These are phyloP conservation scores for Colossoma macropomum DNA, from an alignment of 2,113 vertebrate species.

Conservation along the genomic window DNA sequence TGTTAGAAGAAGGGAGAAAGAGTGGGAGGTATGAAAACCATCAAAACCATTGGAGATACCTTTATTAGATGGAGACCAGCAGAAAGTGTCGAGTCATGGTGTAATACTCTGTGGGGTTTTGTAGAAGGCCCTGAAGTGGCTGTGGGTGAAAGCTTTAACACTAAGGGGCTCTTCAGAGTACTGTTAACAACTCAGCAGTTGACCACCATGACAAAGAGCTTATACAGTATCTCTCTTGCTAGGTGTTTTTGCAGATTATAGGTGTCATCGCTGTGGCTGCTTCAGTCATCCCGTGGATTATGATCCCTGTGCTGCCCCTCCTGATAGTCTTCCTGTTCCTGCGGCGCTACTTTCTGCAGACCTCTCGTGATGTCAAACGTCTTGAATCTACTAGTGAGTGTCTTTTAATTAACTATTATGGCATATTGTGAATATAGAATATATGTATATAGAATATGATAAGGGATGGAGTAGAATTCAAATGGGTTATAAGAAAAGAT, in stretches of 20 bases:
- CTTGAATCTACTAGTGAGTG: slow-evolving; percentile 87
- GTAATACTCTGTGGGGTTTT: slow-evolving; percentile 18
- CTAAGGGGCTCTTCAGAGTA: slow-evolving; percentile 35
- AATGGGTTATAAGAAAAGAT: not conserved
- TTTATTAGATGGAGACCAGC: slow-evolving; percentile 22
- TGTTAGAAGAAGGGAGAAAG: not conserved
- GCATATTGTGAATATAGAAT: not conserved
- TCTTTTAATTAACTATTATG: slow-evolving; percentile 35
- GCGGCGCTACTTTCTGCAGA: slow-evolving; percentile 85
- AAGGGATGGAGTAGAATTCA: not conserved
- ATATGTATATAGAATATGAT: not conserved
- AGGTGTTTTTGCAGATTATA: slow-evolving; percentile 82
- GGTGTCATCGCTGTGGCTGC: slow-evolving; percentile 83
- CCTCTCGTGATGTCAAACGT: slow-evolving; percentile 87
- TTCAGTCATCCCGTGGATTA: slow-evolving; percentile 87
- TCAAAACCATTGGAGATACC: slow-evolving; percentile 10
- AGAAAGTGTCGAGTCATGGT: slow-evolving; percentile 49
- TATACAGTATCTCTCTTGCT: not conserved
- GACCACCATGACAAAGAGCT: slow-evolving; percentile 40
- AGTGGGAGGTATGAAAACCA: not conserved
- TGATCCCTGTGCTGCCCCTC: slow-evolving; percentile 83
- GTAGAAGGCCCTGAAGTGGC: slow-evolving; percentile 3
- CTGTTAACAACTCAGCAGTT: slow-evolving; percentile 37
- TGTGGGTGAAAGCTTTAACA: slow-evolving; percentile 34
- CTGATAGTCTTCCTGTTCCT: slow-evolving; percentile 82